Evolutionary conservation across 2,113 vertebrate species (phyloP).

Genomic region (Muntiacus muntjak): DNA sequence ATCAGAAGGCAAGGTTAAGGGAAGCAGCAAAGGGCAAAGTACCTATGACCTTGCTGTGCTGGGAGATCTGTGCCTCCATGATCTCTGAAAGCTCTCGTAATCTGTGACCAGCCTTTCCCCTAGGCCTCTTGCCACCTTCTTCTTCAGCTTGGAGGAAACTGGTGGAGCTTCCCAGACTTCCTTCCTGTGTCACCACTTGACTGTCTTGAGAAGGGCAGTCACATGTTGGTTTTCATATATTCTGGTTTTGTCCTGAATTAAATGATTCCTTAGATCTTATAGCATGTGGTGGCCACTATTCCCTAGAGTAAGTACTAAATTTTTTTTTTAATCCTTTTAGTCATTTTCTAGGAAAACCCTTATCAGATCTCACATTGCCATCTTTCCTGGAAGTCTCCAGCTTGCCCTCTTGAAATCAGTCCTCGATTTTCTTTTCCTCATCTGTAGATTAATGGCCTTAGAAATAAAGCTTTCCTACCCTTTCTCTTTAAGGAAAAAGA

Average conservation of each 20-base stretch:
- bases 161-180: neutral
- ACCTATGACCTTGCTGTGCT: neutral
- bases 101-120: neutral
- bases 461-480: neutral
- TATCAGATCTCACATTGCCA: neutral
- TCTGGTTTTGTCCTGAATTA: neutral
- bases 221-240: neutral
- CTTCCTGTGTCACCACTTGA: neutral
- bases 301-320: neutral
- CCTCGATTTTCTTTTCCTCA: neutral
- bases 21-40: neutral
- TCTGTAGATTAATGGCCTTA: neutral
- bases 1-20: neutral
- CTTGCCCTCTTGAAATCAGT: neutral
- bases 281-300: neutral
- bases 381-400: neutral
- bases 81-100: neutral
- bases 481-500: neutral
- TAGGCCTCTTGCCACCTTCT: neutral
- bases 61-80: neutral
- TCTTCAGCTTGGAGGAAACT: neutral
- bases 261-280: neutral
- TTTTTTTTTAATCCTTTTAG: neutral
- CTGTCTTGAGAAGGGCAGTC: neutral
- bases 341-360: neutral